Evolutionary conservation across 1,140 invertebrate genomes (phyloP), one percentile per base, ranked within the genome.

Genomic region (Diorhabda elongata): DNA sequence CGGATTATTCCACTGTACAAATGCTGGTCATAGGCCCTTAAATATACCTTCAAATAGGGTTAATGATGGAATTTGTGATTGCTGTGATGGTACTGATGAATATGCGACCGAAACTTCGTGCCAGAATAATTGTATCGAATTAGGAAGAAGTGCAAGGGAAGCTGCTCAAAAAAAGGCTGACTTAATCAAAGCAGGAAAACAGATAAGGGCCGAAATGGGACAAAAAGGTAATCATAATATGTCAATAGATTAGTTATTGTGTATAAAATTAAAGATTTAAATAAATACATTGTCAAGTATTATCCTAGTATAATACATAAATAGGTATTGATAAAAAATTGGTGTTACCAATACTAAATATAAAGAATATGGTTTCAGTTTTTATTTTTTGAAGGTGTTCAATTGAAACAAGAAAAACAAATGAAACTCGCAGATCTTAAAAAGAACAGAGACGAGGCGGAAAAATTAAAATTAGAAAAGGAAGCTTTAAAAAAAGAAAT

Each of bases 21-120:
- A 99, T 84, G 86, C 89, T 59, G 96, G 96, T 2, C 90, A 95
- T 81, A 87, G 86, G 74, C 84, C 94, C 0, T 75, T 86, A 60
- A 87, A 93, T 75, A 90, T 99, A 76, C 91, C 92, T 3, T 95
- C 96, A 42, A 92, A 91, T 3, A 85, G 92, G 61, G 72, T 99
- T 0, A 98, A 98, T 80, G 98, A 99, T 84, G 94, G 95, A 3
- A 89, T 99, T 71, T 99, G 98, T 84, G 96, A 99, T 83, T 99
- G 98, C 75, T 99, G 98, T 85, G 98, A 99, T 86, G 94, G 92
- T 2, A 91, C 90, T 67, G 98, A 99, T 84, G 98, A 99, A 80
- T 77, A 79, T 68, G 70, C 70, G 2, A 80, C 81, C 57, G 69
- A 67, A 9, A 84, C 80, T 45, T 77, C 84, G 1, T 98, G 96